Evolutionary conservation across 2,888 invertebrate species (phyloP), one percentile per base, ranked within the genome.

Genomic region (Penaeus monodon): DNA sequence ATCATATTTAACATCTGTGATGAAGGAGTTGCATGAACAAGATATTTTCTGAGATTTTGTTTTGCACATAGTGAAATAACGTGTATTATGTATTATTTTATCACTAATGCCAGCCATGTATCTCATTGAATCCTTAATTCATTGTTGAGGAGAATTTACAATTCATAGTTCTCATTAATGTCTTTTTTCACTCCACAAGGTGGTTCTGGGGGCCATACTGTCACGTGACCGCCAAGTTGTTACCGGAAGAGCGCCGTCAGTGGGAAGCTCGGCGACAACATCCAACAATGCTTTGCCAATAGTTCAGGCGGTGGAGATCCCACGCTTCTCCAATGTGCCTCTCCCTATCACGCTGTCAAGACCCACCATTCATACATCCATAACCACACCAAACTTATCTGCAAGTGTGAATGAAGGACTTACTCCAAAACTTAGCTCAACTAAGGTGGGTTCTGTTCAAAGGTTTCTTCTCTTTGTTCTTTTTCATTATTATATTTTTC

Each of bases 291-390:
- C 87, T 14, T 82, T 89, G 10, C 87, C 89, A 20, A 66, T 89
- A 20, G 83, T 89, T 33, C 57, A 82, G 38, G 82, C 86, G 1
- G 77, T 83, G 65, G 89, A 89, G 44, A 89, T 89, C 65, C 85
- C 89, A 29, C 70, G 89, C 10, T 89, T 89, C 76, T 84, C 85
- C 17, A 89, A 88, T 49, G 89, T 89, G 44, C 89, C 89, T 24
- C 80, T 89, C n/a, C 89, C 89, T 20, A 27, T 84, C 24, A 74
- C 88, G 7, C 49, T 81, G 12, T 74, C 70, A 14, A 27, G 66
- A 49, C 78, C 84, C 17, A 27, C 83, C 78, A 74, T 86, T 63
- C 82, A 81, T 24, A 44, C 64, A 1, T 83, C 86, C 44, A 81
- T 76, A 29, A 83, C 86, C 29, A 29, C 82, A 8, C 86, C 86